These are phyloP conservation scores for Heliconius erato DNA, from an alignment of 2,888 invertebrate genomes.

Conservation along the genomic window DNA sequence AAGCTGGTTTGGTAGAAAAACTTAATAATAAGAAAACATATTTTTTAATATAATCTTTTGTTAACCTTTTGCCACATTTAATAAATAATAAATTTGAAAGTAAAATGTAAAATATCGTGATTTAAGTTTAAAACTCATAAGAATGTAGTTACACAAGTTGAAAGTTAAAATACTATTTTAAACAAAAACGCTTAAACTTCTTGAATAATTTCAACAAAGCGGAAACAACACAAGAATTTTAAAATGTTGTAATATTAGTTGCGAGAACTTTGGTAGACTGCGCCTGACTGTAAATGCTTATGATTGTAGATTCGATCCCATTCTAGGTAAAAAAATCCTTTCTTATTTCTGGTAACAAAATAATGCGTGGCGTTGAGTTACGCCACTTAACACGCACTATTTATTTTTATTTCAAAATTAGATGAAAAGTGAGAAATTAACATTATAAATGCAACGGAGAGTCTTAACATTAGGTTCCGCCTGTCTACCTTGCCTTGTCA, in stretches of 20 bases:
- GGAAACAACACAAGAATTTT: not conserved
- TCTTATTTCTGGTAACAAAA: no score
- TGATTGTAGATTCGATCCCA: no score
- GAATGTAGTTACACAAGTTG: conserved; percentile 15
- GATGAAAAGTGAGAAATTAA: no score
- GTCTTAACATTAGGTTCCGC: no score
- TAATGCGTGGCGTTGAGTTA: no score
- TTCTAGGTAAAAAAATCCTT: no score
- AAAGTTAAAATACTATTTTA: not conserved
- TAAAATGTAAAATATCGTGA: not conserved
- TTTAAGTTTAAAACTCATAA: conserved; percentile 12
- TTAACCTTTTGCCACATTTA: not conserved
- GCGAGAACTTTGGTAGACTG: not conserved
- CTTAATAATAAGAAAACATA: not conserved
- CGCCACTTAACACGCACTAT: no score
- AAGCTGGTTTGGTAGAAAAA: not conserved
- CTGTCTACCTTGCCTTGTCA: no score
- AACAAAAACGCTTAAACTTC: not conserved
- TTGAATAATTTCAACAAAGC: not conserved
- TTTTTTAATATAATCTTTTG: not conserved
- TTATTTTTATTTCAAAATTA: no score
- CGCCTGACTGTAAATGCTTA: not conserved
- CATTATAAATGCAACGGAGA: no score
- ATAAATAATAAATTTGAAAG: not conserved
- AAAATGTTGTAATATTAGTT: not conserved